Base-by-base conservation (phyloP, 2,113 vertebrate species). In the Nettapus auritus region DNA sequence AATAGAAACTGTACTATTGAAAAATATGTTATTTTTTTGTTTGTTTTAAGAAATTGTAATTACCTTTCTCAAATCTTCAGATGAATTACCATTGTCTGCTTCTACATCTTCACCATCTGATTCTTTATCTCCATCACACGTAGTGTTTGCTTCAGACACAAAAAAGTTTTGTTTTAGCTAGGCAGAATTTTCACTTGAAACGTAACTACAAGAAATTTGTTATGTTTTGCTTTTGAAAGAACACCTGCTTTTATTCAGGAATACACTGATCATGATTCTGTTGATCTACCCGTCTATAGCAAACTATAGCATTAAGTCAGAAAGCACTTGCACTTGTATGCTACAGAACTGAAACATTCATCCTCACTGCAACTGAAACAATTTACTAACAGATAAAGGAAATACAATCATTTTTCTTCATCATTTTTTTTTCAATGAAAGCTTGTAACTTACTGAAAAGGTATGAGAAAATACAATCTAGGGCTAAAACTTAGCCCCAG, bases 11-110 rank as follows among this genome's bases (percentile, higher is more conserved):
- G 48, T 50, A 50, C 48, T 50, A 50, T 25, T 50, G 25, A 50
- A 48, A 50, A 25, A 46, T 46, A 20, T 7, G 4, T 50, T 22
- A 25, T 26, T 3, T 22, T 48, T 48, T 18, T 44, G 73, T 34
- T 6, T 11, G 36, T 34, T 28, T 29, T 10, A 86, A 78, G 19
- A 60, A 6, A 3, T 2, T 70, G 6, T 59, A 40, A 68, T 96
- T 97, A 99, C 99, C 98, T 99, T 99, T 96, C 99, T 99, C 44
- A 99, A 97, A 90, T 99, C 99, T 96, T 99, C 99, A 91, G 99
- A 97, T 53, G 98, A 98, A 92, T 98, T 99, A 15, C 98, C 98
- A 55, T 97, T 97, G 69, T 99, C 99, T 33, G 99, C 98, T 77
- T 99, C 98, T 64, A 97, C 38, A 36, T 98, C 98, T 95, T 98